phyloP scores from a whole-genome alignment of 2,797 vertebrate genomes.

The Gymnocypris eckloni region DNA sequence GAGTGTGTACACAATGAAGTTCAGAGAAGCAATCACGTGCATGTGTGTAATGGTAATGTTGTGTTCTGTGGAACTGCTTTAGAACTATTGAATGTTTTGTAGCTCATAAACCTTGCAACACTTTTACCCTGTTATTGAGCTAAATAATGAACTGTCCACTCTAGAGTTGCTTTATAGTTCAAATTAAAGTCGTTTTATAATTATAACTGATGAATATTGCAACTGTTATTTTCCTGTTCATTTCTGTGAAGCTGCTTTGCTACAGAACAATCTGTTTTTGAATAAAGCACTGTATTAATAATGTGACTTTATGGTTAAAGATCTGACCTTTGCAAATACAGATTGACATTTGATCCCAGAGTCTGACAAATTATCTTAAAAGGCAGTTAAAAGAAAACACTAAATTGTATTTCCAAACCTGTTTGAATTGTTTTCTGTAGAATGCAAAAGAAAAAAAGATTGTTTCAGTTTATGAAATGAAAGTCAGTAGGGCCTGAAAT shows the following conservation, averaged over 20 bases:
- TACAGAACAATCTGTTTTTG: not conserved
- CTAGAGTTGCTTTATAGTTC: not conserved
- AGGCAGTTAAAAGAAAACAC: not conserved
- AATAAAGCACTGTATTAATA: not conserved
- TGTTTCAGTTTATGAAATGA: not conserved
- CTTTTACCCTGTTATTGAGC: not conserved
- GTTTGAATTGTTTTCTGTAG: not conserved
- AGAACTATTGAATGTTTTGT: not conserved
- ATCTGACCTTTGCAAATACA: not conserved
- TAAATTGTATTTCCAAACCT: not conserved
- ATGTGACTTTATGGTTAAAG: not conserved
- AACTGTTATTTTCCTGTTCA: not conserved
- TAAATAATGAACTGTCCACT: not conserved
- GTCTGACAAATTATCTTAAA: not conserved
- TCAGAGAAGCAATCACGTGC: not conserved
- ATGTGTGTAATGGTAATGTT: not conserved
- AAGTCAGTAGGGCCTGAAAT: not conserved
- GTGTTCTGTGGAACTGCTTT: not conserved
- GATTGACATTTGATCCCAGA: not conserved
- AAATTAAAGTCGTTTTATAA: not conserved
- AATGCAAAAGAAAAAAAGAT: not conserved
- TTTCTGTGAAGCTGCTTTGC: not conserved
- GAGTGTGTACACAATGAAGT: constrained; percentile 10
- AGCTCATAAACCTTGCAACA: not conserved
- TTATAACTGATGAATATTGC: not conserved